Conservation (phyloP, 2,888 invertebrate species). For the Diaprepes abbreviatus region DNA sequence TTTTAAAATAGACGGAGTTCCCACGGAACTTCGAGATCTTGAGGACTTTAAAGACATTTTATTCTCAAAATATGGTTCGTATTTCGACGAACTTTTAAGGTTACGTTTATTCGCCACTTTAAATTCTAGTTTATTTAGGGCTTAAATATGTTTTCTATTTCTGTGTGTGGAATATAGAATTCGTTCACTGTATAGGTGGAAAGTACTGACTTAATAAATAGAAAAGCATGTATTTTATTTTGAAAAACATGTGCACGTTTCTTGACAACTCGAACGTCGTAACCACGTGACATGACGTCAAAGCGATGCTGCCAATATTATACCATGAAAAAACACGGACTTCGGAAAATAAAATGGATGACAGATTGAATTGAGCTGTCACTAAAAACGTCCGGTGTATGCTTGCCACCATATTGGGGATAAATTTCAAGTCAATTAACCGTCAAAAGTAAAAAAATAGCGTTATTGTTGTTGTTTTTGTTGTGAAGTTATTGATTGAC, state of each 20-base stretch:
- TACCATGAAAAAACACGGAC: no score
- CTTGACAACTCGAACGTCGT: neutral
- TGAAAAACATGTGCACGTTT: conserved; percentile 10
- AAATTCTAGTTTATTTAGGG: conserved; percentile 6
- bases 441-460: no score
- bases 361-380: no score
- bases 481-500: no score
- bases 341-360: no score
- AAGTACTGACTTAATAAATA: neutral
- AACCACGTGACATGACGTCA: no score
- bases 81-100: conserved; percentile 25
- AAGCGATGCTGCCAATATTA: no score
- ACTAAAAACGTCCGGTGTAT: no score
- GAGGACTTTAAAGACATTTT: conserved; percentile 37
- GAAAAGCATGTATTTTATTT: neutral
- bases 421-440: no score
- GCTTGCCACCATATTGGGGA: no score
- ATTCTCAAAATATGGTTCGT: conserved; percentile 5
- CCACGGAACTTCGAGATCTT: conserved; percentile 26
- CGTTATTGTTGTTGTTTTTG: no score
- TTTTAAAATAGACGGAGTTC: conserved; percentile 56
- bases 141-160: neutral
- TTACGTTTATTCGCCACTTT: conserved; percentile 36
- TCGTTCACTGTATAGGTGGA: neutral
- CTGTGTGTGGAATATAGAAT: neutral